Evolutionary conservation across 2,888 invertebrate species (phyloP).

Genomic region (Chymomyza fuscimana): DNA sequence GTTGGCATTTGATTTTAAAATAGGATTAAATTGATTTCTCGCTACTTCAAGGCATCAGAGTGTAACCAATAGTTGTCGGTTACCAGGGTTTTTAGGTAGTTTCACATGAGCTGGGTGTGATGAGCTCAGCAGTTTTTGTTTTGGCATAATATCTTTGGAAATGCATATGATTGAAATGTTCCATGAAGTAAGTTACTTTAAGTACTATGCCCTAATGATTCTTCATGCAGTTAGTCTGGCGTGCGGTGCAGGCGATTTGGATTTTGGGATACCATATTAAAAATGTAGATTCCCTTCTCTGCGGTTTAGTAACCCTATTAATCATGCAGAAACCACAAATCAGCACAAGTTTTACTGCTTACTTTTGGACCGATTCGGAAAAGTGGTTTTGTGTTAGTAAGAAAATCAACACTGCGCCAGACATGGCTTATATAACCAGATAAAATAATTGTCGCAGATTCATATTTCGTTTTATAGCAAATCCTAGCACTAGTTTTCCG

Average conservation of each 20-base stretch:
- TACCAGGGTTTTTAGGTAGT: not conserved
- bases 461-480: no score
- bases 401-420: no score
- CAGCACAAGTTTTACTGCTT: no score
- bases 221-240: not conserved
- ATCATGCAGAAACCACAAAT: not conserved
- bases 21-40: constrained; percentile 71
- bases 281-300: not conserved
- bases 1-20: constrained; percentile 57
- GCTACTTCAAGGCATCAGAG: constrained; percentile 48
- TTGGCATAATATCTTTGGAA: constrained; percentile 27
- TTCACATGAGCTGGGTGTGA: constrained; percentile 23
- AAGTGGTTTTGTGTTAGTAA: no score
- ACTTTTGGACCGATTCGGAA: no score
- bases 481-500: no score
- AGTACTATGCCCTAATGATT: not conserved
- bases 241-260: not conserved
- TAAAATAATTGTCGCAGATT: no score
- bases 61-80: not conserved
- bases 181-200: constrained; percentile 31
- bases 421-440: no score
- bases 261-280: not conserved
- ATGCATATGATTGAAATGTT: constrained; percentile 55
- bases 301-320: not conserved
- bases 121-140: constrained; percentile 62